A percentile compares a stretch with the other conserved stretches of the same genome.
These are phyloP conservation scores for Ectemnius continuus DNA, from an alignment of 2,888 invertebrate species.

Conservation along the genomic window DNA sequence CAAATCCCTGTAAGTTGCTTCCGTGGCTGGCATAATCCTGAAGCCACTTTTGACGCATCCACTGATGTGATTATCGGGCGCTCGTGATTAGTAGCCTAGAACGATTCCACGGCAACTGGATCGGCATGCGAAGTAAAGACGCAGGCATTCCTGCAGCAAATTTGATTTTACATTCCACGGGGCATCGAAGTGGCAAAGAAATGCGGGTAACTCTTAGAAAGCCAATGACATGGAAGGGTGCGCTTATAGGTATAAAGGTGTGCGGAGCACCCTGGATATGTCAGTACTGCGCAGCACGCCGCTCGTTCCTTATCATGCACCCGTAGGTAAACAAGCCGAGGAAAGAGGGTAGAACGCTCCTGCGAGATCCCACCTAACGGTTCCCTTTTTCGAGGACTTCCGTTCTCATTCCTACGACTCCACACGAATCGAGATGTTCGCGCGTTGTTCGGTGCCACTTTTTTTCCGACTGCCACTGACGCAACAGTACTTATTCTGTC, in stretches of 20 bases:
- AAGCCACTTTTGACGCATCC: background rate
- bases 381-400: slow-evolving; percentile 56
- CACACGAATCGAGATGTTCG: background rate
- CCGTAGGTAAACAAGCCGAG: slow-evolving; percentile 33
- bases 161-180: too few species aligned
- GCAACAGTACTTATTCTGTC: too few species aligned
- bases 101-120: slow-evolving; percentile 6
- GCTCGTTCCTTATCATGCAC: slow-evolving; percentile 19
- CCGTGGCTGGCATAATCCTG: slow-evolving; percentile 2
- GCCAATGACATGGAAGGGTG: background rate
- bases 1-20: background rate
- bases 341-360: slow-evolving; percentile 59
- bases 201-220: background rate
- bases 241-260: background rate
- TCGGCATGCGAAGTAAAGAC: background rate
- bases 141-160: too few species aligned
- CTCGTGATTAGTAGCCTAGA: background rate
- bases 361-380: slow-evolving; percentile 49
- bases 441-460: slow-evolving; percentile 7
- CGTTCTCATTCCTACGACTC: slow-evolving; percentile 47
- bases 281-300: background rate
- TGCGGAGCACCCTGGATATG: background rate
- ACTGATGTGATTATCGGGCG: slow-evolving; percentile 4
- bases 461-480: background rate
- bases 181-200: background rate